These are phyloP conservation scores for Lasius platythorax DNA, from an alignment of 2,888 invertebrate species.

Conservation along the genomic window DNA sequence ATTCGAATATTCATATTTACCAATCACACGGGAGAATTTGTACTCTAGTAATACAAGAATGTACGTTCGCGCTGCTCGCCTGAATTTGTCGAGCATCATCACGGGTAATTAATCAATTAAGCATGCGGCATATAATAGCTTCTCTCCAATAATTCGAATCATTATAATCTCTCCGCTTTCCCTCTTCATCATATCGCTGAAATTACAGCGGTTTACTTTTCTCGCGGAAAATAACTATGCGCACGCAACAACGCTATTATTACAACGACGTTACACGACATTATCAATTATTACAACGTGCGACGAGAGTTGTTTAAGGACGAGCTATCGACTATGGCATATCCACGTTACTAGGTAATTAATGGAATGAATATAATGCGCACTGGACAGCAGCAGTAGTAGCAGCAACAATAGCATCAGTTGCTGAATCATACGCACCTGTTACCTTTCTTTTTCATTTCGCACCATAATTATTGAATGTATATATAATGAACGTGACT, in stretches of 20 bases:
- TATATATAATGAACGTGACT: not conserved
- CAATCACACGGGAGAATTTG: constrained; percentile 65
- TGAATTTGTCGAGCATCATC: constrained; percentile 21
- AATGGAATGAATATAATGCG: constrained; percentile 73
- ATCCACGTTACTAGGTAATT: constrained; percentile 65
- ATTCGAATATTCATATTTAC: constrained; percentile 56
- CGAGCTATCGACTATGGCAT: constrained; percentile 49
- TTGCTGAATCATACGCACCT: constrained; percentile 25
- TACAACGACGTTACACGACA: not conserved
- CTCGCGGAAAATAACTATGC: not conserved
- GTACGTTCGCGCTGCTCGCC: constrained; percentile 3
- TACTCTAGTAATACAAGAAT: constrained; percentile 68
- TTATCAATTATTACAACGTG: constrained; percentile 29
- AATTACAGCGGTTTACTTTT: constrained; percentile 29
- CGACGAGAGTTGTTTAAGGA: constrained; percentile 40
- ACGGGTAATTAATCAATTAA: not conserved
- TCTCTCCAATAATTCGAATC: constrained; percentile 13
- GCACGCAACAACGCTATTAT: not conserved
- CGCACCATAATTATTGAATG: not conserved
- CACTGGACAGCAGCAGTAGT: constrained; percentile 35
- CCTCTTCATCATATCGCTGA: not conserved
- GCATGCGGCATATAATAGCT: not conserved
- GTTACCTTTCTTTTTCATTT: not conserved
- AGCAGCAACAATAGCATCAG: not conserved
- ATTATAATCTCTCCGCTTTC: not conserved